phyloP scores from a whole-genome alignment of 2,797 vertebrate species.

The Phrynocephalus forsythii region DNA sequence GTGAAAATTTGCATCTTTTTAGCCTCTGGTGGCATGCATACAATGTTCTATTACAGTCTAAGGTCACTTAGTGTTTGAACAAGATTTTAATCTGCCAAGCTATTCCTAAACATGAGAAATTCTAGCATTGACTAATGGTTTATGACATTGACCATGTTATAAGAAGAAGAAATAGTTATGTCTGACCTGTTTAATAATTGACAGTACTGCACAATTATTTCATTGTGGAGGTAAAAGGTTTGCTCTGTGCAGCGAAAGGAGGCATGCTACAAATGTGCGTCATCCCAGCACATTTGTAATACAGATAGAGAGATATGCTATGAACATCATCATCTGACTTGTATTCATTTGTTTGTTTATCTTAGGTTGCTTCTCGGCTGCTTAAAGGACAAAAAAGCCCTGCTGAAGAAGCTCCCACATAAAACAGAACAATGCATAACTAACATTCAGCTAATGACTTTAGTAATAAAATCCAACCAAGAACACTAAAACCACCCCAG shows the following conservation, averaged over 20 bases:
- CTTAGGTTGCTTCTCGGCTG: background rate
- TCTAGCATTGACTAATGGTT: conserved; percentile 13
- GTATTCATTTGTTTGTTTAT: background rate
- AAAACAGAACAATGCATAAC: background rate
- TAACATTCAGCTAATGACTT: background rate
- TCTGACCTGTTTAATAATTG: conserved; percentile 30
- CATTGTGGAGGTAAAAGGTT: background rate
- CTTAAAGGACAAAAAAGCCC: background rate
- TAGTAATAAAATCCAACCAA: background rate
- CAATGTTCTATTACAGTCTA: conserved; percentile 27
- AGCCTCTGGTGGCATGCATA: background rate
- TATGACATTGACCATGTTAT: conserved; percentile 27
- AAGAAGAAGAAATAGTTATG: background rate
- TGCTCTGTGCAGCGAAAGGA: background rate
- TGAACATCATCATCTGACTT: background rate
- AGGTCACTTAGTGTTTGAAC: conserved; percentile 65
- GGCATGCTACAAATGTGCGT: background rate
- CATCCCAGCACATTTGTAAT: background rate
- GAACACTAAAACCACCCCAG: background rate
- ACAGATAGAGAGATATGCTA: background rate
- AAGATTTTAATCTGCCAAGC: conserved; percentile 53
- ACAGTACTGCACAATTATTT: conserved; percentile 22
- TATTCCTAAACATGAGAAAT: conserved; percentile 32
- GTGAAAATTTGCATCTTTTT: rapidly evolving
- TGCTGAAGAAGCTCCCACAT: background rate